Evolutionary conservation across 2,888 invertebrate genomes (phyloP).

Genomic region (Lepetodrilus schrolli): DNA sequence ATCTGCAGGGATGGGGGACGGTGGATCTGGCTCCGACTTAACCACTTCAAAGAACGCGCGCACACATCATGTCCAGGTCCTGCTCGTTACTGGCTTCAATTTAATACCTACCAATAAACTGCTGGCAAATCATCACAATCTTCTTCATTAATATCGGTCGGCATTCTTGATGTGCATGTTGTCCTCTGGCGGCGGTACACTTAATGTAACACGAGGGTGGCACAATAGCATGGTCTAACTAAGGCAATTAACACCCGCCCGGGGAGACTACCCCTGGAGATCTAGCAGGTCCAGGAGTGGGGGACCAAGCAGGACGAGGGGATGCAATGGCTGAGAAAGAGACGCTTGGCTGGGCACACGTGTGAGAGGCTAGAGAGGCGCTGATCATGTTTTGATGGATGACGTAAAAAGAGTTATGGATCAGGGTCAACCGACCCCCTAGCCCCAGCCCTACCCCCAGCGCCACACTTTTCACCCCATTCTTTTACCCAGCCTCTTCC

Average conservation of each 20-base stretch:
- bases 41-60: neutral
- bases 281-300: neutral
- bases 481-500: no score
- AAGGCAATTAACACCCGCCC: neutral
- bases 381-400: no score
- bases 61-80: neutral
- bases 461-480: no score
- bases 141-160: neutral
- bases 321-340: no score
- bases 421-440: no score
- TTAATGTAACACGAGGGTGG: no score
- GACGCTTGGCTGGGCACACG: no score
- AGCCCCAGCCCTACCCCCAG: no score
- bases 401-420: no score
- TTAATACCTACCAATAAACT: slow-evolving; percentile 8
- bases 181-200: neutral
- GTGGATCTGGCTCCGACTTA: neutral
- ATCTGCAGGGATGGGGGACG: neutral
- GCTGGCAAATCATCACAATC: neutral
- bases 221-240: no score
- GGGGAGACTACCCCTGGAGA: neutral
- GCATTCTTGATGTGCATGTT: neutral
- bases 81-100: neutral
- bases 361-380: no score
- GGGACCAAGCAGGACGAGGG: no score